Base-by-base conservation (phyloP, 2,113 vertebrate species). In the Epinephelus cyanopodus region DNA sequence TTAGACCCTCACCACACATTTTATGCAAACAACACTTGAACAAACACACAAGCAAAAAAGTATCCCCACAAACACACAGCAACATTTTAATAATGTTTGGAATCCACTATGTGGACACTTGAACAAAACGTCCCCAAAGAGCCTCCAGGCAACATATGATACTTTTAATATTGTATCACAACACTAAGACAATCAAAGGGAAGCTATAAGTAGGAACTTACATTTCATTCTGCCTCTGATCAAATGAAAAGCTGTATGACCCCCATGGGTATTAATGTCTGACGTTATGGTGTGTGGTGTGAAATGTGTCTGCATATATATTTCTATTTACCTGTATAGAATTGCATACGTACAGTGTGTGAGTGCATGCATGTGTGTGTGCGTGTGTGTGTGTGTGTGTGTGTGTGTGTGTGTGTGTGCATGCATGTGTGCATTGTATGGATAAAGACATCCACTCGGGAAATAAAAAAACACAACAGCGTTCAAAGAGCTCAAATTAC, bases 401-500 rank as follows among this genome's bases (percentile, higher is more conserved):
- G 17, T 39, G 74, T 68, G 42, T 42, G 42, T 42, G 42, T 42
- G 42, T 42, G 65, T 61, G 13, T 42, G 63, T 67, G n/a, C 53
- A 61, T 54, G 11, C 6, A 5, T 23, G 5, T 6, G 18, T 7
- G 29, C 9, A 62, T 48, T 50, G 23, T 18, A 37, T 48, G 3
- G 11, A 42, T 61, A 7, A 69, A 74, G 53, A 73, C 61, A 42
- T 45, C 54, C 70, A 61, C 29, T 27, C 57, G 67, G 37, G 37
- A 74, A 52, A 68, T 68, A 52, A 74, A 60, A 61, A 19, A 56
- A 72, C 66, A 72, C 66, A 57, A 67, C 42, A 19, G 52, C 0
- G 25, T 52, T 74, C 68, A 60, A 79, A 74, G 29, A 27, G 53
- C 53, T 42, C n/a, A n/a, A 23, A 23, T 72, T 79, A 65, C 39